These are phyloP conservation scores for Orchestia grillus DNA, from an alignment of 1,140 invertebrate species.

Conservation along the genomic window DNA sequence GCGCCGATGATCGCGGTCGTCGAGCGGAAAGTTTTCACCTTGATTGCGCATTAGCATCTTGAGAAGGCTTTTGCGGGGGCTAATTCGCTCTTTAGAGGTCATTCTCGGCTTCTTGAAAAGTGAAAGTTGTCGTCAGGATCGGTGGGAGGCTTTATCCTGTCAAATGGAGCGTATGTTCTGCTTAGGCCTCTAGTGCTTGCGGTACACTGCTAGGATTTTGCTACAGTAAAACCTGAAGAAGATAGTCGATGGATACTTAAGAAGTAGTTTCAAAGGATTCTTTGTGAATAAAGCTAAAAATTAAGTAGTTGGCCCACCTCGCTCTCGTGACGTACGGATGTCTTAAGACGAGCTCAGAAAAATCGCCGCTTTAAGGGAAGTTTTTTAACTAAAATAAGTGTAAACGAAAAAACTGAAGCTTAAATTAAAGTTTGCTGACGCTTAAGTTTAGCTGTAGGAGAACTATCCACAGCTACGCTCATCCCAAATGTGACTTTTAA, in stretches of 20 bases:
- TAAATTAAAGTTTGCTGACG: too few relatives aligned
- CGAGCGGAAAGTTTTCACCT: background rate
- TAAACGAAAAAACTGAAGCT: too few relatives aligned
- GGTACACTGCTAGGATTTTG: background rate
- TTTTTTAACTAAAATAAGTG: too few relatives aligned
- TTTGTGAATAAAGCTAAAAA: background rate
- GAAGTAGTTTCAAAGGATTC: background rate
- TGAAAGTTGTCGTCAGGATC: background rate
- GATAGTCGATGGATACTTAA: background rate
- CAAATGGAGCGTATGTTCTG: background rate
- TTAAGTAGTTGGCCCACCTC: background rate
- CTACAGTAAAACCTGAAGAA: background rate
- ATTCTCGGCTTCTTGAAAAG: background rate
- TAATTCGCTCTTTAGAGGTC: conserved; percentile 26
- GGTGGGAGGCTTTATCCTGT: background rate
- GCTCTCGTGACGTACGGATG: background rate
- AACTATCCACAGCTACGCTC: too few relatives aligned
- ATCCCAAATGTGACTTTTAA: too few relatives aligned
- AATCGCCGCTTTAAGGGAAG: too few relatives aligned
- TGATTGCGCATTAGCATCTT: conserved; percentile 47
- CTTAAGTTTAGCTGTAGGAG: too few relatives aligned
- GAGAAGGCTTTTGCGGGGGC: conserved; percentile 15
- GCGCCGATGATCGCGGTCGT: conserved; percentile 29
- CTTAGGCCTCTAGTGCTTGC: background rate
- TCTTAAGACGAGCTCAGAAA: background rate